These are phyloP conservation scores for Colletes gigas DNA, from an alignment of 1,140 invertebrate genomes.

Conservation along the genomic window DNA sequence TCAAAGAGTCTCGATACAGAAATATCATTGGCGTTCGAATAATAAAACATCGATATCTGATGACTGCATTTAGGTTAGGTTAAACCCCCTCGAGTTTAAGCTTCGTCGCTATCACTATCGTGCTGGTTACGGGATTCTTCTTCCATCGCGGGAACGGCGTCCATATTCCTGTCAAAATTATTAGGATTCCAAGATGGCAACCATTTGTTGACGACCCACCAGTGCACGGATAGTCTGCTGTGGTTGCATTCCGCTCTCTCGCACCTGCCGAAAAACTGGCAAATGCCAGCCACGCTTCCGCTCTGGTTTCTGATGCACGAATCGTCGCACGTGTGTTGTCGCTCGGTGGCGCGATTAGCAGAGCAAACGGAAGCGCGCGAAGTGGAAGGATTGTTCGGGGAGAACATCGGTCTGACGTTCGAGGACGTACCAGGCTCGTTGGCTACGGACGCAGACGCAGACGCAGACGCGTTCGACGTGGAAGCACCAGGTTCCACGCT, in stretches of 20 bases:
- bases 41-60: neutral
- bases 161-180: constrained; percentile 67
- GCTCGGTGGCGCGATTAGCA: constrained; percentile 53
- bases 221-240: constrained; percentile 71
- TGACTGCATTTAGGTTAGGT: neutral
- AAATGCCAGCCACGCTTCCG: constrained; percentile 66
- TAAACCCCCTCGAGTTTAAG: constrained; percentile 38
- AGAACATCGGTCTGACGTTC: constrained; percentile 45
- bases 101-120: constrained; percentile 75
- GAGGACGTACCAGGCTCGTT: constrained; percentile 59
- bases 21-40: neutral
- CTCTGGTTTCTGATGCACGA: constrained; percentile 75
- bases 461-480: constrained; percentile 41
- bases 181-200: constrained; percentile 71
- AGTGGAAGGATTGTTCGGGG: constrained; percentile 60
- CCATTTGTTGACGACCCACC: constrained; percentile 78
- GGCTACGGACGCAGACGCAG: constrained; percentile 25
- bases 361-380: constrained; percentile 60
- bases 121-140: constrained; percentile 63
- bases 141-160: constrained; percentile 50
- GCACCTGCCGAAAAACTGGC: constrained; percentile 69
- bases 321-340: constrained; percentile 76
- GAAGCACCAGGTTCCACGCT: constrained; percentile 43
- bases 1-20: neutral
- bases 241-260: constrained; percentile 74